Evolutionary conservation across 2,113 vertebrate genomes (phyloP), one percentile per base, ranked within the genome.

Genomic region (Salminus brasiliensis): DNA sequence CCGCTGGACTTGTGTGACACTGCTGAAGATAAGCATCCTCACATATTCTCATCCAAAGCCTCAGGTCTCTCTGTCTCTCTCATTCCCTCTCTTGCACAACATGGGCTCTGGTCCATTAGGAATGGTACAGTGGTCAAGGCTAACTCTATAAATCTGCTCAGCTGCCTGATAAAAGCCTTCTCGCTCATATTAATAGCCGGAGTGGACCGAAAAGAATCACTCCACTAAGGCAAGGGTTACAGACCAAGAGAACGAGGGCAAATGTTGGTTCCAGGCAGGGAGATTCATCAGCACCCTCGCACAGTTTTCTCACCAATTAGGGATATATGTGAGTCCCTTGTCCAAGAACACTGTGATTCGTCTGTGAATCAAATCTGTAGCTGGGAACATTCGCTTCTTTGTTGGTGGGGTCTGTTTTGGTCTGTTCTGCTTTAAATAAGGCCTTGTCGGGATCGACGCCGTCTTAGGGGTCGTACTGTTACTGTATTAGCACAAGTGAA

Each of bases 91-190:
- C 63, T 81, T 80, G 68, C 83, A 84, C 69, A 85, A 83, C 84
- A 84, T 89, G 87, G 88, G 88, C 87, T 85, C 5, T 0, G 57
- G 79, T 87, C 77, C 79, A 86, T 66, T 8, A 73, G 76, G 80
- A 81, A 89, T 52, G 81, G 76, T 76, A 76, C 88, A 76, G 80
- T 11, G 71, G 91, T 94, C 95, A 95, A 95, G 95, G 94, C 89
- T 81, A 87, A 75, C 57, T 73, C 88, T 81, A 77, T 95, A 95
- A 95, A 96, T 95, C 94, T 91, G 87, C 83, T 85, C 11, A 1
- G 52, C 41, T 18, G 76, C 13, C 57, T 34, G 71, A 82, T 83
- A 80, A 83, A 72, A 66, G 63, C 53, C 36, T 80, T 78, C 70
- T 80, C 76, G 27, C 70, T 82, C 55, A 73, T 75, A 66, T 78